phyloP scores from a whole-genome alignment of 2,888 invertebrate species.

The Luffia ferchaultella region DNA sequence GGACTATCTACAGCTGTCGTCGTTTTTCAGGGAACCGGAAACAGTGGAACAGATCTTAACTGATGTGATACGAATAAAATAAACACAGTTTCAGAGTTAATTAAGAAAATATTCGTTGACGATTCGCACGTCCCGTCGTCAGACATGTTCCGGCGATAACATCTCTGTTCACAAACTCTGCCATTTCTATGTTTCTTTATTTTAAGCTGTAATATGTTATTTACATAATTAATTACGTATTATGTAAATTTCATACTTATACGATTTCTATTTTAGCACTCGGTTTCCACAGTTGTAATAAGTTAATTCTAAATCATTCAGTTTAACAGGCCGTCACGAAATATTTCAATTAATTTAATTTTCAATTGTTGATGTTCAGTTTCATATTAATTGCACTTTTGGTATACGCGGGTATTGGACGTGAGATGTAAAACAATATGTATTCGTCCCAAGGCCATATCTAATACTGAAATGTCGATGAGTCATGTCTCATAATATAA shows the following conservation, averaged over 20 bases:
- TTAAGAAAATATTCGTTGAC: neutral
- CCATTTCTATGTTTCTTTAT: neutral
- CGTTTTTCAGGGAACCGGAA: neutral
- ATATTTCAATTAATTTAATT: neutral
- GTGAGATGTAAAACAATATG: neutral
- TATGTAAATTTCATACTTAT: neutral
- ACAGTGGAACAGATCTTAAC: neutral
- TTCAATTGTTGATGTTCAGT: too few species aligned
- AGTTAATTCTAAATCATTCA: neutral
- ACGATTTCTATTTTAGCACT: neutral
- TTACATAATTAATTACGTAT: neutral
- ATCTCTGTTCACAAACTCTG: neutral
- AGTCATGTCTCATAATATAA: slow-evolving; percentile 2
- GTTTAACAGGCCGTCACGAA: neutral
- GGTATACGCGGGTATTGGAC: too few species aligned
- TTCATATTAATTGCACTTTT: too few species aligned
- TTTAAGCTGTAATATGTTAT: neutral
- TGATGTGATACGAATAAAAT: neutral
- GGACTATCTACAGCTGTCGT: too few species aligned
- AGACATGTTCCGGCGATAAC: neutral
- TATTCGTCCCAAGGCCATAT: neutral
- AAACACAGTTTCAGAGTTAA: neutral
- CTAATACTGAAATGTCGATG: neutral
- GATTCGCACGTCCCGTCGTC: neutral
- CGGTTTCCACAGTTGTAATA: neutral